Conservation (phyloP, 2,888 invertebrate species). For the Brenthis daphne region DNA sequence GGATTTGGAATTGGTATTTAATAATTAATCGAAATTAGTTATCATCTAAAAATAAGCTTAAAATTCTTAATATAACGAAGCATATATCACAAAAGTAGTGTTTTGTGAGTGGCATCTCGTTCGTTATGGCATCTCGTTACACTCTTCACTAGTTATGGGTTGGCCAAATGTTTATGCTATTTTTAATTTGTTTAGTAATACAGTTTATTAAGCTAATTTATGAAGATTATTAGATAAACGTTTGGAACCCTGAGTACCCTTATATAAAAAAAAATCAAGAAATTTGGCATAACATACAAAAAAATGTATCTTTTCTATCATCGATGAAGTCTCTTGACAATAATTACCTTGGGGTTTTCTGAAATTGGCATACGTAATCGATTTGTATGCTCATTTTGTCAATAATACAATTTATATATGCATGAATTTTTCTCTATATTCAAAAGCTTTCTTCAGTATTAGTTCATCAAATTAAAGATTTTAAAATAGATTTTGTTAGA, state of each 20-base stretch:
- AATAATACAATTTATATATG: conserved; percentile 26
- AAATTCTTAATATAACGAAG: too few species aligned
- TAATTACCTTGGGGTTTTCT: conserved; percentile 13
- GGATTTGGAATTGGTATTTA: too few species aligned
- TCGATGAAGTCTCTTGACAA: conserved; percentile 36
- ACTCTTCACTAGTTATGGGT: not conserved
- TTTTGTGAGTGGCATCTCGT: too few species aligned
- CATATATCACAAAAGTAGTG: too few species aligned
- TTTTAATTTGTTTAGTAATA: conserved; percentile 1
- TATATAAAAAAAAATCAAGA: too few species aligned
- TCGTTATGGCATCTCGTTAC: not conserved
- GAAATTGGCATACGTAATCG: conserved; percentile 9
- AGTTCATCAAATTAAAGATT: conserved; percentile 17
- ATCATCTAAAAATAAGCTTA: too few species aligned
- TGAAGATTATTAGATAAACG: not conserved
- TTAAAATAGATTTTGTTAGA: conserved; percentile 18
- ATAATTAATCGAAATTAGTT: too few species aligned
- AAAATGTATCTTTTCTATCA: not conserved
- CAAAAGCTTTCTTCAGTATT: conserved; percentile 27
- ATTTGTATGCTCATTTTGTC: conserved; percentile 12
- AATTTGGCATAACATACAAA: not conserved
- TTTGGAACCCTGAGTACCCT: not conserved
- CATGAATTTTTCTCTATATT: conserved; percentile 29
- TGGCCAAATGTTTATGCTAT: conserved; percentile 5
- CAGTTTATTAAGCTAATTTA: conserved; percentile 7